Evolutionary conservation across 2,113 vertebrate genomes (phyloP).

Genomic region (Suricata suricatta): DNA sequence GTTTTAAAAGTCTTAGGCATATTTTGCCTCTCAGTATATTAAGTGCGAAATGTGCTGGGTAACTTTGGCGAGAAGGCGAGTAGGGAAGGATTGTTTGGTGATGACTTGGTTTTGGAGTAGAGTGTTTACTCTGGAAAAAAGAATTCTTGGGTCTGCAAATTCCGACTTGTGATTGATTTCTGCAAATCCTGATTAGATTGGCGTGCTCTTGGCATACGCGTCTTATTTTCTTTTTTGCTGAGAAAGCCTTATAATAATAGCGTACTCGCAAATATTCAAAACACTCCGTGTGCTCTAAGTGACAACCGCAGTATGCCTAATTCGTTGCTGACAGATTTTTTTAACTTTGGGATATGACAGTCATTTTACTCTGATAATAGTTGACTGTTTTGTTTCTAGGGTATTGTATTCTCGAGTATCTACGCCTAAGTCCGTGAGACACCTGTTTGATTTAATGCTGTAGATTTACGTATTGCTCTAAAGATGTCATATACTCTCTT

Average conservation of each 20-base stretch:
- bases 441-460: neutral
- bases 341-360: neutral
- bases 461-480: neutral
- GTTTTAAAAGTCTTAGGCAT: neutral
- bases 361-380: constrained; percentile 47
- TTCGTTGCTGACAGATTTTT: constrained; percentile 56
- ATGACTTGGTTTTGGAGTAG: constrained; percentile 49
- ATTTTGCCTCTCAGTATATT: neutral
- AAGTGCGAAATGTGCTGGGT: constrained; percentile 22
- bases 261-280: constrained; percentile 41
- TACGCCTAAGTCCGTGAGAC: neutral
- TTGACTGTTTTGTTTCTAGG: constrained; percentile 65
- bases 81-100: neutral
- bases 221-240: constrained; percentile 48
- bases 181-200: constrained; percentile 66
- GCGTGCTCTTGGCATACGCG: constrained; percentile 12
- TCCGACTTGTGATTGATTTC: constrained; percentile 73
- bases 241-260: constrained; percentile 66
- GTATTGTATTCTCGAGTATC: constrained; percentile 3
- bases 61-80: constrained; percentile 39
- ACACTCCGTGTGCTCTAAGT: constrained; percentile 34
- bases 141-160: constrained; percentile 77
- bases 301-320: constrained; percentile 43
- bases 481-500: neutral
- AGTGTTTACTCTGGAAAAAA: constrained; percentile 56